These are phyloP conservation scores for Caenorhabditis japonica DNA, from an alignment of 2,888 invertebrate species.

Conservation along the genomic window DNA sequence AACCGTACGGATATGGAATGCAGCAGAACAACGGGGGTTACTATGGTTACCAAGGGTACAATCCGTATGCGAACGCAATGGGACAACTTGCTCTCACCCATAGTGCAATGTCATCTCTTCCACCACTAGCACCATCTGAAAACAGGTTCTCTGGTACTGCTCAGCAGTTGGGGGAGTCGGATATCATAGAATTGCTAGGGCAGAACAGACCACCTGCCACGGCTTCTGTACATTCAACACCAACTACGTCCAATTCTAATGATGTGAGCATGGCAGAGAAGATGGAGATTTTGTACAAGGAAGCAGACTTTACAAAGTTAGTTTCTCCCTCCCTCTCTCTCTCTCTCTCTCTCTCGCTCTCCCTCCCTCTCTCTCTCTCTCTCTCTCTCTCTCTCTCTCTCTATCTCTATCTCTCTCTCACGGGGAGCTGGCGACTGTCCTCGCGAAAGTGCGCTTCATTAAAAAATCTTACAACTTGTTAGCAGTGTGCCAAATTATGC, in stretches of 20 bases:
- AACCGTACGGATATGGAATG: slow-evolving; percentile 25
- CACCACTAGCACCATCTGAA: slow-evolving; percentile 25
- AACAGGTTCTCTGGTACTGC: slow-evolving; percentile 20
- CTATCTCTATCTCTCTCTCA: no score
- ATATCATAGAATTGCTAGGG: slow-evolving; percentile 35
- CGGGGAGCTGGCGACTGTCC: no score
- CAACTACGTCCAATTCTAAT: not conserved
- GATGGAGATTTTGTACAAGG: slow-evolving; percentile 65
- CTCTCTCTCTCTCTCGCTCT: no score
- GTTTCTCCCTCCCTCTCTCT: no score
- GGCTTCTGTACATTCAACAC: slow-evolving; percentile 2
- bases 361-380: no score
- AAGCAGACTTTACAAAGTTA: slow-evolving; percentile 61
- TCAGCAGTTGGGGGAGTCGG: slow-evolving; percentile 30
- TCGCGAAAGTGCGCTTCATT: no score
- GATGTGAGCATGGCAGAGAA: slow-evolving; percentile 41
- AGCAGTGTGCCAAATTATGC: no score
- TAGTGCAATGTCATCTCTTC: slow-evolving; percentile 11
- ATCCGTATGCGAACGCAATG: slow-evolving; percentile 27
- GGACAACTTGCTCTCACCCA: slow-evolving; percentile 30
- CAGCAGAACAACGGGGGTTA: slow-evolving; percentile 9
- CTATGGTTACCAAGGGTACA: slow-evolving; percentile 10
- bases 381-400: no score
- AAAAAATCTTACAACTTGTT: no score
- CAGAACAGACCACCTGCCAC: slow-evolving; percentile 3